Conservation (phyloP, 2,797 vertebrate species). For the Rhabdomys pumilio region DNA sequence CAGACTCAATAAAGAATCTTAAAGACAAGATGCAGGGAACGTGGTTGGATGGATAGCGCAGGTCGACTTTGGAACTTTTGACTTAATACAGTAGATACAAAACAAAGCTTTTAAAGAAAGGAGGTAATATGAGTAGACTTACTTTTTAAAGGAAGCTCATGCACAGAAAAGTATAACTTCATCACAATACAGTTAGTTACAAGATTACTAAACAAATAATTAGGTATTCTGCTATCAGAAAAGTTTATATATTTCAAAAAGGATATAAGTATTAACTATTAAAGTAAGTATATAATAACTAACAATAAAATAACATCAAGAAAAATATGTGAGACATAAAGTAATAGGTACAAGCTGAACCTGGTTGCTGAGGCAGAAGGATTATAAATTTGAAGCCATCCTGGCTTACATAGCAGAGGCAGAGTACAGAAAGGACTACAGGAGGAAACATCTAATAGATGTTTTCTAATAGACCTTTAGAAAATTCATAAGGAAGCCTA, state of each 20-base stretch:
- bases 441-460: neutral
- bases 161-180: conserved; percentile 9
- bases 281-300: neutral
- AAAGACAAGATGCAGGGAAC: neutral
- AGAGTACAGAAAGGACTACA: neutral
- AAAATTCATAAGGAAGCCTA: neutral
- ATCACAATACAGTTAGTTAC: neutral
- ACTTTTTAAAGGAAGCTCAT: conserved; percentile 1
- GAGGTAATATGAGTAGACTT: neutral
- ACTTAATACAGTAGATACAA: neutral
- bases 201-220: conserved; percentile 41
- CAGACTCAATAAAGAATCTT: neutral
- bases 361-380: neutral
- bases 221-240: neutral
- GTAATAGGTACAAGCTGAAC: neutral
- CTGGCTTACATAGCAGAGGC: neutral
- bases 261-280: neutral
- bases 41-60: neutral
- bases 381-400: neutral
- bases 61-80: neutral
- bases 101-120: neutral
- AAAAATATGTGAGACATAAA: neutral
- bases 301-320: conserved; percentile 25
- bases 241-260: conserved; percentile 1
- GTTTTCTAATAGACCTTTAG: neutral